A percentile compares a stretch with the other conserved stretches of the same genome.
phyloP scores from a whole-genome alignment of 2,113 vertebrate genomes.

The Panthera leo region DNA sequence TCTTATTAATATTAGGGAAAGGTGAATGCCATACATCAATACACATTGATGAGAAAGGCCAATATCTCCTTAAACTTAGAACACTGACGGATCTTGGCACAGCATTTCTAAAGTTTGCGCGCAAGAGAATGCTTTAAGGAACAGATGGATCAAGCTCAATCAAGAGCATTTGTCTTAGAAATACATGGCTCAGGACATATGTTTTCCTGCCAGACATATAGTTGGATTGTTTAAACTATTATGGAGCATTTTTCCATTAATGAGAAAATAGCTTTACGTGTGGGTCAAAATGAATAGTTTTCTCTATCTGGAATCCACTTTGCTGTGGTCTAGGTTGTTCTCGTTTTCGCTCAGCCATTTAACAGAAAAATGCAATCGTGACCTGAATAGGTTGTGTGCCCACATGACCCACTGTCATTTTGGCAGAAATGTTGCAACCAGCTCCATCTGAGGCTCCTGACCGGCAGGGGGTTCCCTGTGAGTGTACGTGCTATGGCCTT shows the following conservation, averaged over 20 bases:
- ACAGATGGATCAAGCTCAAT: background rate
- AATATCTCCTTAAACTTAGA: background rate
- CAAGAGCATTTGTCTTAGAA: background rate
- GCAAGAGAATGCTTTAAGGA: background rate
- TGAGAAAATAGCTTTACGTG: slow-evolving; percentile 44
- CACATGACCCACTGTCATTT: background rate
- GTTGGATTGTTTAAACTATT: slow-evolving; percentile 37
- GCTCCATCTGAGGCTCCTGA: background rate
- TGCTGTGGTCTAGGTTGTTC: background rate
- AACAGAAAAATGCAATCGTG: background rate
- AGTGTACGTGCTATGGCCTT: background rate
- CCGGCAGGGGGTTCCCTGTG: background rate
- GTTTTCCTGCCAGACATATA: slow-evolving; percentile 2
- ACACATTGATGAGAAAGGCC: background rate
- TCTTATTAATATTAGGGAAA: background rate
- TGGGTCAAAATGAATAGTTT: background rate
- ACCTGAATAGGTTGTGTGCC: background rate
- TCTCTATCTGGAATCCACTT: background rate
- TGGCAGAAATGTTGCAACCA: background rate
- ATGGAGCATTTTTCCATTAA: background rate
- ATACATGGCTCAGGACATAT: background rate
- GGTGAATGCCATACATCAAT: background rate
- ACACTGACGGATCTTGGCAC: background rate
- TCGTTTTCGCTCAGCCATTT: slow-evolving; percentile 33
- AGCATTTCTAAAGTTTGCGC: background rate